Percentiles rank a stretch among this genome's conserved stretches.
These are phyloP conservation scores for Trididemnum miniatum DNA, from an alignment of 23 tunicate genomes.

Conservation along the genomic window DNA sequence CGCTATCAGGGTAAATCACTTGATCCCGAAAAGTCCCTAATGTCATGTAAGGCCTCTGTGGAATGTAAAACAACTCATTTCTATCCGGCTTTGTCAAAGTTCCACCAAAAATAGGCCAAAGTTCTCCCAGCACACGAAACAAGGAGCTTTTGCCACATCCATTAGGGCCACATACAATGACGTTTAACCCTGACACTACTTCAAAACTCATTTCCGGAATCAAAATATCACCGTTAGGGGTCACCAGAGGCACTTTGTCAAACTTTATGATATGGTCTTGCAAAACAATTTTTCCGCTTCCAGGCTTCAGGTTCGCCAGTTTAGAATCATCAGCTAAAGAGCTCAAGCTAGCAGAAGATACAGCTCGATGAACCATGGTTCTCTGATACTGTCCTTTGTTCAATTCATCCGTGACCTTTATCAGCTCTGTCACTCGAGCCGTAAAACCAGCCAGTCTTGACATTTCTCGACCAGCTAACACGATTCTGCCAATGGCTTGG, in stretches of 20 bases:
- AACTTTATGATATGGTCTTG: slow-evolving; percentile 64
- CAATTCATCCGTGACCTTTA: slow-evolving; percentile 81
- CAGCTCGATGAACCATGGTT: slow-evolving; percentile 67
- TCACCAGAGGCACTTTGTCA: slow-evolving; percentile 87
- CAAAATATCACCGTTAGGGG: slow-evolving; percentile 90
- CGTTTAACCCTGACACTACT: slow-evolving; percentile 74
- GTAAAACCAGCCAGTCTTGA: slow-evolving; percentile 93
- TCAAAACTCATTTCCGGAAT: slow-evolving; percentile 77
- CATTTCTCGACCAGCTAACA: slow-evolving; percentile 93
- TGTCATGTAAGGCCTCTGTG: slow-evolving; percentile 95
- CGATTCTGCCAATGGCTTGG: slow-evolving; percentile 95
- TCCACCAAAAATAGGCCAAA: slow-evolving; percentile 96
- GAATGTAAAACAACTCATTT: slow-evolving; percentile 84
- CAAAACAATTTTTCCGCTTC: slow-evolving; percentile 62
- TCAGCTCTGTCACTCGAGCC: slow-evolving; percentile 76
- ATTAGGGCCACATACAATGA: slow-evolving; percentile 89
- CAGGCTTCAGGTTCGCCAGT: slow-evolving; percentile 36
- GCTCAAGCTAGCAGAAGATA: not conserved
- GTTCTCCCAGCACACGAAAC: slow-evolving; percentile 89
- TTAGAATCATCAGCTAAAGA: not conserved
- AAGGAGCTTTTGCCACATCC: slow-evolving; percentile 95
- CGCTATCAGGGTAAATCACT: slow-evolving; percentile 81
- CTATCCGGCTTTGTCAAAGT: slow-evolving; percentile 76
- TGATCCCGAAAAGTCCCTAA: slow-evolving; percentile 86
- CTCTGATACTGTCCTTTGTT: slow-evolving; percentile 75